Evolutionary conservation across 2,888 invertebrate genomes (phyloP).

Genomic region (Scelioninae gen. 1): DNA sequence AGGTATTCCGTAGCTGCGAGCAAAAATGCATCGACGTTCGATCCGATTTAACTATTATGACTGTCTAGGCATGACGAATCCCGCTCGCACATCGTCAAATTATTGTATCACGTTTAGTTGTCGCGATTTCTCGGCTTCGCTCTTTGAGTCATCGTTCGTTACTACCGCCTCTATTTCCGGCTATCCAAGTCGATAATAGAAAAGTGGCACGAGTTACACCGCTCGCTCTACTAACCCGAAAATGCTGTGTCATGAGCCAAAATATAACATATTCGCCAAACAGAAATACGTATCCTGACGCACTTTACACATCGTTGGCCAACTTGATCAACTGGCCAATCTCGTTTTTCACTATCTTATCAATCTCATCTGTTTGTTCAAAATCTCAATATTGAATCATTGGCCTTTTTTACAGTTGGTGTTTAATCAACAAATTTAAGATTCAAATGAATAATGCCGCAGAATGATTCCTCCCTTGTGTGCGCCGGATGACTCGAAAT

Average conservation of each 20-base stretch:
- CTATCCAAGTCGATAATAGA: conserved; percentile 73
- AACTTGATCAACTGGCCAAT: conserved; percentile 1
- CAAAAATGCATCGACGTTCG: conserved; percentile 69
- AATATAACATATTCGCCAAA: conserved; percentile 46
- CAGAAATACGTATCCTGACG: conserved; percentile 13
- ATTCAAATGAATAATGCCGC: conserved; percentile 47
- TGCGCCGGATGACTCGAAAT: conserved; percentile 62
- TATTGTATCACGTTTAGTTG: conserved; percentile 22
- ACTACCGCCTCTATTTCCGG: conserved; percentile 71
- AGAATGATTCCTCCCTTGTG: conserved; percentile 46
- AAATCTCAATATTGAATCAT: background rate
- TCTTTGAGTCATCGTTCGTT: conserved; percentile 40
- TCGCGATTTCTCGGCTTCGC: conserved; percentile 36
- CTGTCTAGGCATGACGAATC: conserved; percentile 19
- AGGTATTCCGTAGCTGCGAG: conserved; percentile 73
- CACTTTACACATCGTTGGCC: conserved; percentile 6
- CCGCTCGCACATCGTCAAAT: too few species aligned
- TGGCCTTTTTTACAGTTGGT: background rate
- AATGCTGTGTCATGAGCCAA: conserved; percentile 61
- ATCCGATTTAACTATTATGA: conserved; percentile 50
- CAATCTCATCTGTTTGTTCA: background rate
- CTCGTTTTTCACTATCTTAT: background rate
- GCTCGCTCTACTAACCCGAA: conserved; percentile 72
- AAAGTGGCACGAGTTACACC: conserved; percentile 64
- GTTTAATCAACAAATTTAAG: conserved; percentile 35